phyloP scores from a whole-genome alignment of 2,797 vertebrate species.

The Chelonia mydas region DNA sequence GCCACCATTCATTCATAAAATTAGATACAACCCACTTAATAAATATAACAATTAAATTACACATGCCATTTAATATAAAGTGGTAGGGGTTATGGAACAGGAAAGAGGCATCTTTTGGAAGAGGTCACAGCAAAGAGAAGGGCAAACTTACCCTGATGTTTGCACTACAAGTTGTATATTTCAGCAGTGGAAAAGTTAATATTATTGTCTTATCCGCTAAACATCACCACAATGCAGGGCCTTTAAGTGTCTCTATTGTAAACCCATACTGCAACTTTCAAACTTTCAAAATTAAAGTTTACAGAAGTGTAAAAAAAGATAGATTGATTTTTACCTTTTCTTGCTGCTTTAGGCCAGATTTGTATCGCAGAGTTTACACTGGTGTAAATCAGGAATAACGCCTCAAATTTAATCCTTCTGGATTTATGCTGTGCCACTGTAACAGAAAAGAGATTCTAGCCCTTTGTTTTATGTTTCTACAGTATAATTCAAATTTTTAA shows the following conservation, averaged over 20 bases:
- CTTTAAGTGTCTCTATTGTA: neutral
- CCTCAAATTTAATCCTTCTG: neutral
- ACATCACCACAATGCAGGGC: neutral
- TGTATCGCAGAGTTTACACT: neutral
- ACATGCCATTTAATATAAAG: neutral
- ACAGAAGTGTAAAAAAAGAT: neutral
- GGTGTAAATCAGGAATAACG: neutral
- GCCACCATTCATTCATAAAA: constrained; percentile 35
- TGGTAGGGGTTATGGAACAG: neutral
- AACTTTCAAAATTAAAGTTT: constrained; percentile 26
- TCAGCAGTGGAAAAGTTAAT: constrained; percentile 49
- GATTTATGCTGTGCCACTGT: neutral
- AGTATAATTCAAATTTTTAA: neutral
- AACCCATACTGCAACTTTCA: constrained; percentile 28
- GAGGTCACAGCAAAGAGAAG: neutral
- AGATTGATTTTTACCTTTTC: neutral
- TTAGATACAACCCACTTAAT: constrained; percentile 46
- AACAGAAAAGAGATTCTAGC: neutral
- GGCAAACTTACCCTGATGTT: neutral
- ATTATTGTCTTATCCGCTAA: constrained; percentile 55
- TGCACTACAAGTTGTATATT: neutral
- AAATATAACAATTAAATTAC: constrained; percentile 50
- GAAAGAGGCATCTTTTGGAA: constrained; percentile 35
- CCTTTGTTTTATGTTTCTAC: neutral
- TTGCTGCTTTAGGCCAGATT: neutral